Conservation (phyloP, 2,113 vertebrate species). For the cat (Felis catus) region F.catus_Fca126_mat1.0 CM031414.1:3847501-3848000, state of each 20-base stretch:
- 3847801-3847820: background rate
- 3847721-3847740: background rate
- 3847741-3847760: rapidly evolving
- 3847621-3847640: background rate
- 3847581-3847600: background rate
- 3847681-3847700: background rate
- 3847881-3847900: background rate
- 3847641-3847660: rapidly evolving
- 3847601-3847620: background rate
- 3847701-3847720: background rate
- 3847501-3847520: background rate
- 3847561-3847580: background rate
- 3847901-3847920: rapidly evolving
- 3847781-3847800: background rate
- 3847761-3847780: background rate
- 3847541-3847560: rapidly evolving
- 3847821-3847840: background rate
- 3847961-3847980: background rate
- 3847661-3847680: background rate
- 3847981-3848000: background rate
- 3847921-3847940: rapidly evolving
- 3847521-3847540: rapidly evolving
- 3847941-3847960: background rate
- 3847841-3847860: background rate
- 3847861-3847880: background rate